Base-by-base conservation (phyloP, 2,113 vertebrate genomes). In the Lichenostomus cassidix region DNA sequence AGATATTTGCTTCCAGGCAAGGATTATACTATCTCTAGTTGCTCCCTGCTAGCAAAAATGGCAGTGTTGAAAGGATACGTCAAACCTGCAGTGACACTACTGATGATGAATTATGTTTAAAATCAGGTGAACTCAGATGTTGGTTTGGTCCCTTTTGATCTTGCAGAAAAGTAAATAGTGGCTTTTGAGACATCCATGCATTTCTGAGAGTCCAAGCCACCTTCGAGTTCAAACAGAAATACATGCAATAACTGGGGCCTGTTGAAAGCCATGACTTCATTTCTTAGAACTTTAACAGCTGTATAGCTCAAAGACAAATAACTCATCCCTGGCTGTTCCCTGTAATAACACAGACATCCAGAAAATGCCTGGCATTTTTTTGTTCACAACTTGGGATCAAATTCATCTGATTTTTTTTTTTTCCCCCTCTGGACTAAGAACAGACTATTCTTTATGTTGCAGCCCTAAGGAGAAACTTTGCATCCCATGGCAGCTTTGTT, bases 351-450 rank as follows among this genome's bases (percentile, higher is more conserved):
- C n/a, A 96, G 90, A 81, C 93, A 95, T 96, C 75, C 76, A 75
- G 86, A 96, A 96, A 95, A 96, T 95, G 92, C 74, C 88, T 90
- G 73, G 88, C 69, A 92, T 96, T 90, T 95, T 95, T 93, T 83
- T 59, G 52, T 92, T 95, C 60, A 15, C 69, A 89, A 42, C 41
- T 90, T 88, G 37, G 33, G 76, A 93, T 94, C 71, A 71, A 86
- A 93, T 95, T 93, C 31, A 53, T 96, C 88, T 81, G 44, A 75
- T 89, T 91, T 71, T 21, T 23, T 90, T 94, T 90, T 37, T 37
- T 37, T 37, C 58, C 41, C 58, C 41, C 27, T 81, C 68, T 96
- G 49, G 80, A 78, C 83, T 95, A 63, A 92, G 79, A 88, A 77
- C 64, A 91, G 62, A 56, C 53, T 92, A 41, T 39, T 88, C 59